phyloP scores from a whole-genome alignment of 2,113 vertebrate species.

The Eulemur rufifrons region DNA sequence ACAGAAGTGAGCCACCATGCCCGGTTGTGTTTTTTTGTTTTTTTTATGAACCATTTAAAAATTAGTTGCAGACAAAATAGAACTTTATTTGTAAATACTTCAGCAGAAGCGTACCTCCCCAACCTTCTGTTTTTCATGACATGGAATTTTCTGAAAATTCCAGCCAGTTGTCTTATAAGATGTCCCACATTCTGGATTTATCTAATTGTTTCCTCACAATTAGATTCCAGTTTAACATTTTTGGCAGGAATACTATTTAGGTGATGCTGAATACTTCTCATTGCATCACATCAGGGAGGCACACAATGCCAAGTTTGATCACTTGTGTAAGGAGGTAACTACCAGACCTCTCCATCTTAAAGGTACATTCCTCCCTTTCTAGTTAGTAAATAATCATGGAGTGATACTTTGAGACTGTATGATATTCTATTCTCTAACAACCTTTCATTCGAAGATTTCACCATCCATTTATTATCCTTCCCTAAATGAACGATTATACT shows the following conservation, averaged over 20 bases:
- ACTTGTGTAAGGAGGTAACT: background rate
- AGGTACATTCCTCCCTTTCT: background rate
- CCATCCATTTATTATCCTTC: background rate
- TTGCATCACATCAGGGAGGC: background rate
- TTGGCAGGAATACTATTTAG: background rate
- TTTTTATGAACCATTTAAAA: background rate
- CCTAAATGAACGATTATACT: background rate
- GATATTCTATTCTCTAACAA: background rate
- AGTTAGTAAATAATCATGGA: background rate
- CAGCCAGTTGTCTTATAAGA: background rate
- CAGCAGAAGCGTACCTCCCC: background rate
- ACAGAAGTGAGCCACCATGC: too few relatives aligned
- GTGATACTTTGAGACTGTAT: background rate
- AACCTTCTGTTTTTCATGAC: background rate
- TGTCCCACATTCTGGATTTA: background rate
- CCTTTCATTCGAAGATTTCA: background rate
- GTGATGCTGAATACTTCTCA: background rate
- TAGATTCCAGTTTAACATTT: background rate
- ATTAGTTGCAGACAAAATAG: background rate
- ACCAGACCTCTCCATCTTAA: background rate
- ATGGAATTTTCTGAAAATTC: background rate
- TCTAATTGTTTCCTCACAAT: background rate
- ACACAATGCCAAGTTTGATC: background rate
- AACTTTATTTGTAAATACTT: background rate
- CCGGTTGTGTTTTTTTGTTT: background rate